These are phyloP conservation scores for Thomomys bottae DNA, from an alignment of 2,113 vertebrate genomes.

Conservation along the genomic window DNA sequence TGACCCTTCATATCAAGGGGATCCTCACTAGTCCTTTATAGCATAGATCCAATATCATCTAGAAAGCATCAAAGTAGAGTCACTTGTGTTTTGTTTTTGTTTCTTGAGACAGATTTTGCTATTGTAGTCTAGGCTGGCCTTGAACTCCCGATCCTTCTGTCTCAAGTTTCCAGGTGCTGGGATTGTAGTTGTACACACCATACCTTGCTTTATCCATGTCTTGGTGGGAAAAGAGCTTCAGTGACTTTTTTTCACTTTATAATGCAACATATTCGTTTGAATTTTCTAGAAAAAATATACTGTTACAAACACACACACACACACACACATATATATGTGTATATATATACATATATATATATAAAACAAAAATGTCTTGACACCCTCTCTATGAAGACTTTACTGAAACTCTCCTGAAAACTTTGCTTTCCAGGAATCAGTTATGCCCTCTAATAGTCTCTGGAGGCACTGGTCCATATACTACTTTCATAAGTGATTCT, in stretches of 20 bases:
- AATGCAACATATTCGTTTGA: background rate
- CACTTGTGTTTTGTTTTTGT: too few relatives aligned
- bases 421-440: conserved; percentile 26
- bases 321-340: too few relatives aligned
- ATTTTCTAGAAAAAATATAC: conserved; percentile 26
- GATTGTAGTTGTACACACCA: too few relatives aligned
- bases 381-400: conserved; percentile 13
- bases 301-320: too few relatives aligned
- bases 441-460: conserved; percentile 4
- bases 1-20: too few relatives aligned
- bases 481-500: conserved; percentile 19
- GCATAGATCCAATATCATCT: background rate
- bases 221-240: background rate
- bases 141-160: too few relatives aligned
- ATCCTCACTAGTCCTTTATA: background rate
- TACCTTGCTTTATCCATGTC: background rate
- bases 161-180: too few relatives aligned
- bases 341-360: too few relatives aligned
- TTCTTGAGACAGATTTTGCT: too few relatives aligned
- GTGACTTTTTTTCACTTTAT: conserved; percentile 34
- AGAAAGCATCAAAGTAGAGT: background rate
- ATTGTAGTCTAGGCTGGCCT: too few relatives aligned
- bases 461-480: background rate
- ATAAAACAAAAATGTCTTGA: conserved; percentile 24
- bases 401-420: background rate